phyloP scores from a whole-genome alignment of 2,888 invertebrate species.

The Oligia latruncula region DNA sequence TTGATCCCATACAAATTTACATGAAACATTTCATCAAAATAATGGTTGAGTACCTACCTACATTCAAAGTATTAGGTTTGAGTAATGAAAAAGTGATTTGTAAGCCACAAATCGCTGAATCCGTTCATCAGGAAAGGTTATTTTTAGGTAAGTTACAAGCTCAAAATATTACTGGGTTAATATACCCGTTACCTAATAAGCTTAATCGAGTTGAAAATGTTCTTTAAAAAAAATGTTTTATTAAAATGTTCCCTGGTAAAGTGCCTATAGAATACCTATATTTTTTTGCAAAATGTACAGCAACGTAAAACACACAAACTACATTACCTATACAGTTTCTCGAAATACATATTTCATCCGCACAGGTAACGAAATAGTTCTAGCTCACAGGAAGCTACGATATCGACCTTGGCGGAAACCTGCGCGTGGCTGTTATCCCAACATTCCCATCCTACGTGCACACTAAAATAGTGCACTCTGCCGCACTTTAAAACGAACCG shows the following conservation, averaged over 20 bases:
- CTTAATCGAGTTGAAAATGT: neutral
- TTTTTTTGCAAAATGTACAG: neutral
- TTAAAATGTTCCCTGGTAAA: neutral
- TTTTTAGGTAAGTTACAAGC: constrained; percentile 8
- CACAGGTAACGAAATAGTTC: constrained; percentile 57
- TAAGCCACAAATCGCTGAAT: neutral
- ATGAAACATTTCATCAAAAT: constrained; percentile 5
- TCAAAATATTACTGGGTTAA: constrained; percentile 15
- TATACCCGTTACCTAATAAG: neutral
- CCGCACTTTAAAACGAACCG: constrained; percentile 24
- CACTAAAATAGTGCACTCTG: constrained; percentile 46
- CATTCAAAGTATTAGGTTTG: neutral
- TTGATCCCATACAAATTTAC: constrained; percentile 6
- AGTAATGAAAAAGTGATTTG: neutral
- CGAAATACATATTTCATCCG: constrained; percentile 23
- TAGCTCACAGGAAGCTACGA: constrained; percentile 73
- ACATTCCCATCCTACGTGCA: constrained; percentile 53
- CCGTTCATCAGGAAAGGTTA: constrained; percentile 3
- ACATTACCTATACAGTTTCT: neutral
- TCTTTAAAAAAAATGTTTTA: neutral
- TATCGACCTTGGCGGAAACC: constrained; percentile 77
- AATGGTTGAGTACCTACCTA: neutral
- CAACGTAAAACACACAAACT: neutral
- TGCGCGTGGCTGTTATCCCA: constrained; percentile 65
- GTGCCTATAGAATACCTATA: neutral